These are phyloP conservation scores for Beaufortia kweichowensis DNA, from an alignment of 2,113 vertebrate species.

Conservation along the genomic window DNA sequence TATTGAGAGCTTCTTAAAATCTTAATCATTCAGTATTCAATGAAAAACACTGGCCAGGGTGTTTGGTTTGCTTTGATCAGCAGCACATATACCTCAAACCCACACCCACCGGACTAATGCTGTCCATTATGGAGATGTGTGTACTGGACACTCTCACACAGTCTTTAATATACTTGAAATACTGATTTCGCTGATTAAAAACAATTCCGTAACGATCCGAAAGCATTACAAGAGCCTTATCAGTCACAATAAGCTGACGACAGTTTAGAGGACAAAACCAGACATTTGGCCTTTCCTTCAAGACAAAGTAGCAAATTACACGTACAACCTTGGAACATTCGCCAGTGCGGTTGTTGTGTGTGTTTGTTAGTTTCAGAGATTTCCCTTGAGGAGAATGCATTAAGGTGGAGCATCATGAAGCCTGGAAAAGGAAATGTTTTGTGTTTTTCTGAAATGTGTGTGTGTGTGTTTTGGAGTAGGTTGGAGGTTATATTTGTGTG, in stretches of 20 bases:
- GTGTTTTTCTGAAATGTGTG: not conserved
- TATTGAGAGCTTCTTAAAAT: not conserved
- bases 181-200: not conserved
- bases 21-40: too few relatives aligned
- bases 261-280: constrained; percentile 1
- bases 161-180: not conserved
- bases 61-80: constrained; percentile 12
- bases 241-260: not conserved
- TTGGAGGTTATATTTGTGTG: not conserved
- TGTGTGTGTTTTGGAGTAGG: not conserved
- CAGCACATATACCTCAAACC: not conserved
- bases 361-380: not conserved
- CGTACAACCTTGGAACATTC: constrained; percentile 13
- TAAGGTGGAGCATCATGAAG: constrained; percentile 26
- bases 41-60: too few relatives aligned
- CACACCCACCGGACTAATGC: constrained; percentile 1
- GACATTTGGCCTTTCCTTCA: not conserved
- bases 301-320: not conserved
- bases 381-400: constrained; percentile 16
- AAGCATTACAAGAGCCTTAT: not conserved
- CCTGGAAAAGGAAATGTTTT: not conserved
- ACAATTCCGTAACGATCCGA: not conserved
- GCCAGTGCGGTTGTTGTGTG: constrained; percentile 28
- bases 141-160: not conserved
- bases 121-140: not conserved